These are phyloP conservation scores for Steinernema scapterisci DNA, from an alignment of 2,888 invertebrate species.

Conservation along the genomic window DNA sequence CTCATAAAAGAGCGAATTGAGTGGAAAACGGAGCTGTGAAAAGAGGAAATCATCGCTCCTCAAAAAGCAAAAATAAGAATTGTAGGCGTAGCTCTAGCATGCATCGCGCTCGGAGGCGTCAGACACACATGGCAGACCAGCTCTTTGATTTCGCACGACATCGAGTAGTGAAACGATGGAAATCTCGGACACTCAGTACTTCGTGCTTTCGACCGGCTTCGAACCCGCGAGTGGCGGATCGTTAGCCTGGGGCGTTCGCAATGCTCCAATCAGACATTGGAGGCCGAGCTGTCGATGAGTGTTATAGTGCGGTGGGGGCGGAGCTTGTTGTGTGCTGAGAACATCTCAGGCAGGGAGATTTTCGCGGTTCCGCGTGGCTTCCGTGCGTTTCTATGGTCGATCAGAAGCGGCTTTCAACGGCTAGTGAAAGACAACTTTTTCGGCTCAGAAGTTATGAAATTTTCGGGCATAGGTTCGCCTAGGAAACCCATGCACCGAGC, in stretches of 20 bases:
- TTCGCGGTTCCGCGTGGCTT: no score
- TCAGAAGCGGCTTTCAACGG: no score
- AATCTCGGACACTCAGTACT: conserved; percentile 23
- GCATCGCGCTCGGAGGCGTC: conserved; percentile 3
- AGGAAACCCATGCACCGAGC: no score
- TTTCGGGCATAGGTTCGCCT: no score
- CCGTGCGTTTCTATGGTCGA: no score
- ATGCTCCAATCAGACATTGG: neutral
- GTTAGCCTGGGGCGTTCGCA: neutral
- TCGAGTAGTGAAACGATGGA: conserved; percentile 14
- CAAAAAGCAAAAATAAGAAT: neutral
- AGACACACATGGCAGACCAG: conserved; percentile 18
- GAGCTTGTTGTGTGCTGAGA: no score
- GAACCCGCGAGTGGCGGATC: neutral
- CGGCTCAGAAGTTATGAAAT: no score
- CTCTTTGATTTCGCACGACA: conserved; percentile 11
- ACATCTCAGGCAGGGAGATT: no score
- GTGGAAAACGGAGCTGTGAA: no score
- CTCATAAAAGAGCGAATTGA: no score
- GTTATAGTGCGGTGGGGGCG: neutral
- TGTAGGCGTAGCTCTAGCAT: conserved; percentile 22
- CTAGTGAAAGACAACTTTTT: no score
- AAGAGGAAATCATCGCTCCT: no score
- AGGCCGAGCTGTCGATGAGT: neutral
- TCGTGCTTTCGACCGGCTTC: conserved; percentile 7